Evolutionary conservation across 2,113 vertebrate genomes (phyloP).

Genomic region (Echinops telfairi): DNA sequence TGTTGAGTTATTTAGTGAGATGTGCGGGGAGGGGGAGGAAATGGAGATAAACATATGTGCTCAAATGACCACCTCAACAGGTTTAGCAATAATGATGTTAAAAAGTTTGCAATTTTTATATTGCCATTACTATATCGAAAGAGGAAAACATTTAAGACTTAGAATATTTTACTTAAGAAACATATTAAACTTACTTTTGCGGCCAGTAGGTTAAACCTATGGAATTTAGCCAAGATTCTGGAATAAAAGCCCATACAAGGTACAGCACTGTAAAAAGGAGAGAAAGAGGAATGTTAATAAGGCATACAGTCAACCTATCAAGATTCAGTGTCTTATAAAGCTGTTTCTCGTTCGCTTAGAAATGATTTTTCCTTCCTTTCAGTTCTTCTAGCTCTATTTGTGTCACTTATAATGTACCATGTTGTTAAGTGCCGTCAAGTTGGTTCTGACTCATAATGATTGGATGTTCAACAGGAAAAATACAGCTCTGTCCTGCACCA

Average conservation of each 20-base stretch:
- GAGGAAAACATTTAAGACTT: constrained; percentile 11
- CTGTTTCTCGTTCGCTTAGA: neutral
- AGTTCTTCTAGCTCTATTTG: neutral
- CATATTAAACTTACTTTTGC: constrained; percentile 94
- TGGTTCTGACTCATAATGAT: no score
- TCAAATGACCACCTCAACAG: no score
- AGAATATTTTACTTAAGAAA: constrained; percentile 33
- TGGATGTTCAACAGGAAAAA: no score
- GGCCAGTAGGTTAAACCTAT: constrained; percentile 97
- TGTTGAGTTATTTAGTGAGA: no score
- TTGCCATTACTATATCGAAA: constrained; percentile 26
- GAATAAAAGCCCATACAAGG: constrained; percentile 95
- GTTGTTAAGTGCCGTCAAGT: no score
- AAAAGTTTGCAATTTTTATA: constrained; percentile 36
- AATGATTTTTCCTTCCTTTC: neutral
- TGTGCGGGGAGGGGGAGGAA: no score
- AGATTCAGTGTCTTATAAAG: neutral
- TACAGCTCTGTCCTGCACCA: no score
- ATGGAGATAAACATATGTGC: no score
- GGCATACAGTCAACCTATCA: neutral
- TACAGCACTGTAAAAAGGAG: constrained; percentile 90
- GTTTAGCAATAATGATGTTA: neutral
- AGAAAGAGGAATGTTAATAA: neutral
- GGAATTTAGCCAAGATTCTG: constrained; percentile 95
- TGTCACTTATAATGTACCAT: neutral